Conservation (phyloP, 2,888 invertebrate genomes). For the Schrankia costaestrigalis region DNA sequence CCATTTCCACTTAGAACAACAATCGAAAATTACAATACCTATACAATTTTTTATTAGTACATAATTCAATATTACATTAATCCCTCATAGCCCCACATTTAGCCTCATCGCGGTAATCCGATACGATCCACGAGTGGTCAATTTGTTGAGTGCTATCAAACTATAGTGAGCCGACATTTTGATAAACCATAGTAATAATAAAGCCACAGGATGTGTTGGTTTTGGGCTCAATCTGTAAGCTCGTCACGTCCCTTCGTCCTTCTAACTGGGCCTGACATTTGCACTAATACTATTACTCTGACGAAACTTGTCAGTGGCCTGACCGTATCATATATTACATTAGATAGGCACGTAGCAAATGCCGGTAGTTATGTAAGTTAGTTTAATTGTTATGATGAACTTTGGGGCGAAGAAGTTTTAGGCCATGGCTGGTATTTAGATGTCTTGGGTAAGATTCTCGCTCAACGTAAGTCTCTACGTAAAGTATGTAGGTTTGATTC, state of each 20-base stretch:
- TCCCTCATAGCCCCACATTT: too few species aligned
- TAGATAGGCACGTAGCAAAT: conserved; percentile 1
- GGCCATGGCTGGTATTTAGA: too few species aligned
- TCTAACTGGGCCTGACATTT: conserved; percentile 60
- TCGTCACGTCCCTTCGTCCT: conserved; percentile 38
- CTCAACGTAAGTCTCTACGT: too few species aligned
- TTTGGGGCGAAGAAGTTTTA: too few species aligned
- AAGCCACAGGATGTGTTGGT: conserved; percentile 36
- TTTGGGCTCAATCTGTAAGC: conserved; percentile 22
- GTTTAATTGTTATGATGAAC: too few species aligned
- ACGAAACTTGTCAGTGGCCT: conserved; percentile 42
- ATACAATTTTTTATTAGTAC: too few species aligned
- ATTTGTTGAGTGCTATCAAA: conserved; percentile 58
- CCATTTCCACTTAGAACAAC: too few species aligned
- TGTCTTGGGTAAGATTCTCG: too few species aligned
- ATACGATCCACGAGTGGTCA: conserved; percentile 52
- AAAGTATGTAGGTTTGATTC: too few species aligned
- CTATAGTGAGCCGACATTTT: conserved; percentile 55
- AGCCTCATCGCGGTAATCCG: conserved; percentile 46
- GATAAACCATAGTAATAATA: conserved; percentile 66
- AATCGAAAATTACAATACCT: too few species aligned
- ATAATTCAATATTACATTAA: too few species aligned
- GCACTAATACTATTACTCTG: conserved; percentile 60
- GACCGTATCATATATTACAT: conserved; percentile 3
- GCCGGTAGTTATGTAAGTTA: too few species aligned